These are phyloP conservation scores for Kryptolebias marmoratus DNA, from an alignment of 2,113 vertebrate genomes.

Conservation along the genomic window DNA sequence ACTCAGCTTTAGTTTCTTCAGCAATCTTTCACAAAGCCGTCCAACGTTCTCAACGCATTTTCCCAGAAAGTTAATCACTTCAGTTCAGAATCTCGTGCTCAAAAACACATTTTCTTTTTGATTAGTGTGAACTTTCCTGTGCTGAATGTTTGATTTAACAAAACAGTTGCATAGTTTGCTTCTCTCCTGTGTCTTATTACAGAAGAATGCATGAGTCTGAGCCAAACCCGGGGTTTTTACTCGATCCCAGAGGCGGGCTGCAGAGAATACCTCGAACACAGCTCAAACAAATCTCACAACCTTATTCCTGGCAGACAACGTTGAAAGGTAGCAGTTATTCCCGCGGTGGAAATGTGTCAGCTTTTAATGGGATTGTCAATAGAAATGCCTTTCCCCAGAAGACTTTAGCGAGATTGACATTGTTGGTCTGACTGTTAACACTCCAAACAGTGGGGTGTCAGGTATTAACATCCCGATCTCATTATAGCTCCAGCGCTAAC, in stretches of 20 bases:
- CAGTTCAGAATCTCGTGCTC: too few species aligned
- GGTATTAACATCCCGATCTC: slow-evolving; percentile 54
- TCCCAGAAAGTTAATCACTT: too few species aligned
- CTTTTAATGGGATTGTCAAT: slow-evolving; percentile 73
- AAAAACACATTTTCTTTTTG: background rate
- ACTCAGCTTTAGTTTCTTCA: too few species aligned
- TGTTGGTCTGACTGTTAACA: slow-evolving; percentile 66
- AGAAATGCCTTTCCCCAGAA: slow-evolving; percentile 60
- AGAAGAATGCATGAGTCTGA: slow-evolving; percentile 21
- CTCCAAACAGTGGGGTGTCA: slow-evolving; percentile 46
- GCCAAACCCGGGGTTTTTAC: slow-evolving; percentile 25
- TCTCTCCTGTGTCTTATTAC: slow-evolving; percentile 19
- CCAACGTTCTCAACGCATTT: too few species aligned
- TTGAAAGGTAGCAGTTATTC: slow-evolving; percentile 63
- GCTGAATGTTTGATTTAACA: background rate
- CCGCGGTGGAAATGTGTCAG: slow-evolving; percentile 71
- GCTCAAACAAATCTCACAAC: slow-evolving; percentile 51
- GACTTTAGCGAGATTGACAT: slow-evolving; percentile 64
- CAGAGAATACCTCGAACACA: slow-evolving; percentile 47
- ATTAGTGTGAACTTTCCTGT: slow-evolving; percentile 1
- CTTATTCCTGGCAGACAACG: slow-evolving; percentile 59
- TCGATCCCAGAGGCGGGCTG: slow-evolving; percentile 20
- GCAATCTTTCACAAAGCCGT: too few species aligned
- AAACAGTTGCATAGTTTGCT: slow-evolving; percentile 3
- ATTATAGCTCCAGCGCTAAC: slow-evolving; percentile 11